phyloP scores from a whole-genome alignment of 2,113 vertebrate genomes.

The Etheostoma spectabile region DNA sequence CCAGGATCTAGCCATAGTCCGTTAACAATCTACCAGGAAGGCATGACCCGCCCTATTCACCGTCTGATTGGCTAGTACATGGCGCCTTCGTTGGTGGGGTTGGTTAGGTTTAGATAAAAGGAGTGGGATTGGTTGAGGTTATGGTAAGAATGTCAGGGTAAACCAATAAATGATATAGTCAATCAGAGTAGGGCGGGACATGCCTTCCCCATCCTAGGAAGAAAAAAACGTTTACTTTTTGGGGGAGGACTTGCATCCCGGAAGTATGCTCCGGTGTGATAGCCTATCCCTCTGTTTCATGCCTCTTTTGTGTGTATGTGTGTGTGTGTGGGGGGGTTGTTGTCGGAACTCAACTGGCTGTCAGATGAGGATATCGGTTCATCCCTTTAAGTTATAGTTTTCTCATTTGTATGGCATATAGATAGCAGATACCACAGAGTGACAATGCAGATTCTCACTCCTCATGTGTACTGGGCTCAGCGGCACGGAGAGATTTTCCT shows the following conservation, averaged over 20 bases:
- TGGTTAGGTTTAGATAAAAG: too few species aligned
- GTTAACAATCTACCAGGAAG: too few species aligned
- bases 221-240: too few species aligned
- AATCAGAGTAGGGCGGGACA: too few species aligned
- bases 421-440: background rate
- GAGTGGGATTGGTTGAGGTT: too few species aligned
- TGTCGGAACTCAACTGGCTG: background rate
- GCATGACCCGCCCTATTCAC: too few species aligned
- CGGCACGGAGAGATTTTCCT: conserved; percentile 90
- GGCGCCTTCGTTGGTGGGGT: too few species aligned
- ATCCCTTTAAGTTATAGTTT: background rate
- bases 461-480: conserved; percentile 96
- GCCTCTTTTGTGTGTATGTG: background rate
- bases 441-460: conserved; percentile 87
- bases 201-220: too few species aligned
- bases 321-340: background rate
- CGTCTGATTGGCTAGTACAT: too few species aligned
- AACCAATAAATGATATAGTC: too few species aligned
- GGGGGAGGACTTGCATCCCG: conserved; percentile 17
- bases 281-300: background rate
- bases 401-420: background rate
- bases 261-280: conserved; percentile 2
- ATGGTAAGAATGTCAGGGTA: too few species aligned
- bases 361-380: background rate
- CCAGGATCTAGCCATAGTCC: too few species aligned